Conservation (phyloP, 2,113 vertebrate species). For the Dromiciops gliroides region DNA sequence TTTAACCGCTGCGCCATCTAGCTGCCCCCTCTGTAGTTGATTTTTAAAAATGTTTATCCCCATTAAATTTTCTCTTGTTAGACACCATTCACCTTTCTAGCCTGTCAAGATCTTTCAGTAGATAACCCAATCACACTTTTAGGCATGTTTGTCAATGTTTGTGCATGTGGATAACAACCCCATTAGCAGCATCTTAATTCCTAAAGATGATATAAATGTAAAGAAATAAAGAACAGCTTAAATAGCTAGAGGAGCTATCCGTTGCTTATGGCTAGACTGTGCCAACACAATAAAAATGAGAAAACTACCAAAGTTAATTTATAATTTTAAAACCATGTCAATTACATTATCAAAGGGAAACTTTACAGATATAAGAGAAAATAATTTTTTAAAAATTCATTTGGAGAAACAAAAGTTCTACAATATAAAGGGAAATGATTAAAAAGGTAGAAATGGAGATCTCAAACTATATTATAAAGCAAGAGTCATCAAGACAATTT, state of each 20-base stretch:
- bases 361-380: neutral
- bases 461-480: neutral
- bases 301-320: neutral
- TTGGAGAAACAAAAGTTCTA: neutral
- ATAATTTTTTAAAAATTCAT: neutral
- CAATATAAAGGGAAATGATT: neutral
- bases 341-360: neutral
- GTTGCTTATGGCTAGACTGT: neutral
- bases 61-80: neutral
- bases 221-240: neutral
- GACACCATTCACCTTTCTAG: neutral
- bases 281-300: too few species aligned
- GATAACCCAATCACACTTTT: neutral
- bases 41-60: neutral
- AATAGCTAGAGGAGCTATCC: neutral
- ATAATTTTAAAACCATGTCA: neutral
- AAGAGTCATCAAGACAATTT: neutral
- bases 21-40: neutral
- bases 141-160: neutral
- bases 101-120: neutral
- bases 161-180: neutral
- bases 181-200: neutral
- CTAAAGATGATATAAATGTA: neutral
- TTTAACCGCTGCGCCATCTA: too few species aligned
- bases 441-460: neutral